These are phyloP conservation scores for Odontomachus brunneus DNA, from an alignment of 1,140 invertebrate genomes.

Conservation along the genomic window DNA sequence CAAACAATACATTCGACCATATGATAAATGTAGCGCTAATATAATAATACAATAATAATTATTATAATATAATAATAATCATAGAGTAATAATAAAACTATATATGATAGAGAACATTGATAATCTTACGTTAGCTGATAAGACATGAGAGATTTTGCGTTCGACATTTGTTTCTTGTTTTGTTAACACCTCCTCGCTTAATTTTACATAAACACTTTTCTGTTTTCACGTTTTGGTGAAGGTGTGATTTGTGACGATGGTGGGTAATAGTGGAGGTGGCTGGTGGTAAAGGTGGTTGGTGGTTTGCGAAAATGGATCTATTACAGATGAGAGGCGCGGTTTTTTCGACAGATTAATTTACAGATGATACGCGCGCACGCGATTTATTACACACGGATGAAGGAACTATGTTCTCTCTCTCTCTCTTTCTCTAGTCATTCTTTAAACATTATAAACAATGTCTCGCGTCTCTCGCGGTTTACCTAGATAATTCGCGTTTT, in stretches of 20 bases:
- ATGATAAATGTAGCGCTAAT: constrained; percentile 65
- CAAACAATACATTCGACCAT: constrained; percentile 81
- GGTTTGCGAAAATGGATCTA: constrained; percentile 74
- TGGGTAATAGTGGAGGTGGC: constrained; percentile 41
- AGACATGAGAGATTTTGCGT: constrained; percentile 81
- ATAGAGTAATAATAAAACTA: constrained; percentile 41
- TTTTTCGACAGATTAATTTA: constrained; percentile 79
- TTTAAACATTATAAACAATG: constrained; percentile 67
- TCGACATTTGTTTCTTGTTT: constrained; percentile 77
- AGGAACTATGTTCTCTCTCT: constrained; percentile 79
- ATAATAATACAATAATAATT: constrained; percentile 76
- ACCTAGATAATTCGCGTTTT: constrained; percentile 54
- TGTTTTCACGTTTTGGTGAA: constrained; percentile 63
- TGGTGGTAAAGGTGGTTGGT: constrained; percentile 39
- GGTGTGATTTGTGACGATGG: neutral
- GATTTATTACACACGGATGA: constrained; percentile 81
- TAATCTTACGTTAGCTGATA: constrained; percentile 78
- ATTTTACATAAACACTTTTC: constrained; percentile 24
- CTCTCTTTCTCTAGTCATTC: constrained; percentile 41
- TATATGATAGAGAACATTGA: constrained; percentile 58
- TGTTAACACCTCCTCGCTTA: constrained; percentile 55
- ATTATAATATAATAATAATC: constrained; percentile 72
- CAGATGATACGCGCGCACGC: constrained; percentile 81
- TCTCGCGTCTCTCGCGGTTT: constrained; percentile 49
- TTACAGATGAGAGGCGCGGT: constrained; percentile 78